Conservation (phyloP, 2,888 invertebrate species). For the Drosophila bunnanda region DNA sequence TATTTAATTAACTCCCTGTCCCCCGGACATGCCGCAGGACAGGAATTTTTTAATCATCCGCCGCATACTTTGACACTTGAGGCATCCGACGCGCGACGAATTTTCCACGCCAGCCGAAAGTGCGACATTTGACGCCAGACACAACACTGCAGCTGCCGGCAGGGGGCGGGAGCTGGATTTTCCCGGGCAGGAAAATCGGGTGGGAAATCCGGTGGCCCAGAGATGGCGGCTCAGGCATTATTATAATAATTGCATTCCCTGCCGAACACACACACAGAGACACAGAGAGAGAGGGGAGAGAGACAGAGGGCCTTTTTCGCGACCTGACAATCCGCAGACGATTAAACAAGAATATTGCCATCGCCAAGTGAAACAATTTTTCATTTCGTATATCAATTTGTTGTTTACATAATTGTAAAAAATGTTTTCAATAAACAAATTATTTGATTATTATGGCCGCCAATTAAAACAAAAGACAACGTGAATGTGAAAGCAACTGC, state of each 20-base stretch:
- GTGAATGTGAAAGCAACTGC: slow-evolving; percentile 35
- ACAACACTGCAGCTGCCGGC: neutral
- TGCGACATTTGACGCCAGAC: slow-evolving; percentile 81
- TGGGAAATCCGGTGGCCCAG: slow-evolving; percentile 5
- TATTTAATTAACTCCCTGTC: slow-evolving; percentile 44
- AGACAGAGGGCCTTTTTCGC: slow-evolving; percentile 1
- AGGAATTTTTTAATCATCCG: slow-evolving; percentile 78
- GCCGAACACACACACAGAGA: neutral
- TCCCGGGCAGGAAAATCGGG: slow-evolving; percentile 1
- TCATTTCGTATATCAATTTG: slow-evolving; percentile 84
- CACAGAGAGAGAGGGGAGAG: neutral
- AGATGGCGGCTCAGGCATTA: slow-evolving; percentile 49
- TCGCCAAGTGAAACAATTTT: slow-evolving; percentile 69
- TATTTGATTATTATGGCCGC: slow-evolving; percentile 84
- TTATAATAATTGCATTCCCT: slow-evolving; percentile 76
- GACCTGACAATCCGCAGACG: slow-evolving; percentile 29
- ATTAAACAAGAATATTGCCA: slow-evolving; percentile 54
- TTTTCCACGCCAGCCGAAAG: slow-evolving; percentile 56
- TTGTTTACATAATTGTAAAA: slow-evolving; percentile 83
- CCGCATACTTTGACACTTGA: slow-evolving; percentile 82
- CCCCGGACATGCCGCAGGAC: slow-evolving; percentile 23
- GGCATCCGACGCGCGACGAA: slow-evolving; percentile 49
- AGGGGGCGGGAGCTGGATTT: neutral
- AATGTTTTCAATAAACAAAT: slow-evolving; percentile 84
- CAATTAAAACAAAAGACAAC: slow-evolving; percentile 78